Base-by-base conservation (phyloP, 2,113 vertebrate species). In the Eptesicus fuscus region DNA sequence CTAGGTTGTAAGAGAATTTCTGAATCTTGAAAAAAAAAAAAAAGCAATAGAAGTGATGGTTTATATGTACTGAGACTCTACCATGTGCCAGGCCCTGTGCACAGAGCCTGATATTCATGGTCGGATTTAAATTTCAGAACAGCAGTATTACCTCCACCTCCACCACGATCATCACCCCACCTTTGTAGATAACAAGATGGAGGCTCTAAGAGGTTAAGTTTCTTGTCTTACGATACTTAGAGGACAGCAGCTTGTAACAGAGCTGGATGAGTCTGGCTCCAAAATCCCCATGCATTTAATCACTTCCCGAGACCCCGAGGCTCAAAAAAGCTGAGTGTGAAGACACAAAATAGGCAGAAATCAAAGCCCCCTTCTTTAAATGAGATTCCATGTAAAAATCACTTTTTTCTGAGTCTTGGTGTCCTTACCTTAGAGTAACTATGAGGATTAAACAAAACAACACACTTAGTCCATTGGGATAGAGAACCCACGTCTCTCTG, bases 121-220 rank as follows among this genome's bases (percentile, higher is more conserved):
- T 20, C 25, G 14, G 35, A 6, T 28, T 89, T n/a, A 5, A 11
- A 42, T 35, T 51, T 71, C 42, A 71, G 53, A 77, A 53, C 18
- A n/a, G 13, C 3, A 4, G 28, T 30, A 0, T 13, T 67, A 11
- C 11, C 30, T 83, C 44, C 12, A 12, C 32, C 25, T 20, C 11
- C 17, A 42, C 14, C 53, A 25, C 0, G 5, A 4, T 20, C 12
- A 23, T 13, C n/a, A n/a, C 14, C 30, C 16, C 9, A 2, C 32
- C 8, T 35, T 70, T 35, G 42, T 17, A 91, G 35, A 35, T 47
- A 53, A 51, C 71, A 23, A 87, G 56, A 18, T 28, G 22, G 28
- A 82, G 53, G n/a, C 44, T 91, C 88, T 11, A 18, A 76, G 47
- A 73, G 77, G 9, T 32, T 30, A 22, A 85, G 32, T 23, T 51